These are phyloP conservation scores for Rhizomys pruinosus DNA, from an alignment of 2,113 vertebrate species.

Conservation along the genomic window DNA sequence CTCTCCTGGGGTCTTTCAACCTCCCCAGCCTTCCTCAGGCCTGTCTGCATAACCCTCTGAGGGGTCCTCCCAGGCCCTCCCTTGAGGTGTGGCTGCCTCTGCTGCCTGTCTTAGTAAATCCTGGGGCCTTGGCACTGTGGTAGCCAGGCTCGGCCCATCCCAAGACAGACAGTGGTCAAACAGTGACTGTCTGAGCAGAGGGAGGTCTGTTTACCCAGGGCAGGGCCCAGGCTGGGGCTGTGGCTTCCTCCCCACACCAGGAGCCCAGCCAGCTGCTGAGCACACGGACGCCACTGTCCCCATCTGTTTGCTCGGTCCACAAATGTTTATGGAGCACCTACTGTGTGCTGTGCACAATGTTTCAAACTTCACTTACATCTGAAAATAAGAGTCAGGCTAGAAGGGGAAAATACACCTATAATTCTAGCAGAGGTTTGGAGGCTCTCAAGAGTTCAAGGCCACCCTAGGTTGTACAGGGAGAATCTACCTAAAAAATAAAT, in stretches of 20 bases:
- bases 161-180: slow-evolving; percentile 71
- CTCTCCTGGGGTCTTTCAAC: neutral
- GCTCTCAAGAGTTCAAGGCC: neutral
- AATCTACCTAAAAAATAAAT: neutral
- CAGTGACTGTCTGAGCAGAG: slow-evolving; percentile 71
- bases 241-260: slow-evolving; percentile 32
- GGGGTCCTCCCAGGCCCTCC: slow-evolving; percentile 51
- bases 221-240: slow-evolving; percentile 49
- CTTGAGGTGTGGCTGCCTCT: slow-evolving; percentile 43
- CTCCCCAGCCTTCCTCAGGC: neutral
- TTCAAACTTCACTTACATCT: neutral
- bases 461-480: neutral
- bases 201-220: slow-evolving; percentile 74
- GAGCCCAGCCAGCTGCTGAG: neutral
- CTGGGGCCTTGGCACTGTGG: slow-evolving; percentile 64
- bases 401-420: neutral
- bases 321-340: slow-evolving; percentile 45
- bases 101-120: slow-evolving; percentile 45
- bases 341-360: neutral
- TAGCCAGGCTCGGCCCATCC: neutral
- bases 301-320: neutral
- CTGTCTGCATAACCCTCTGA: slow-evolving; percentile 84
- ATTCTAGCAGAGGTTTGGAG: neutral
- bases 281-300: slow-evolving; percentile 1
- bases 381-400: no score